These are phyloP conservation scores for Sebastes nivosus DNA, from an alignment of 2,797 vertebrate genomes.

Conservation along the genomic window DNA sequence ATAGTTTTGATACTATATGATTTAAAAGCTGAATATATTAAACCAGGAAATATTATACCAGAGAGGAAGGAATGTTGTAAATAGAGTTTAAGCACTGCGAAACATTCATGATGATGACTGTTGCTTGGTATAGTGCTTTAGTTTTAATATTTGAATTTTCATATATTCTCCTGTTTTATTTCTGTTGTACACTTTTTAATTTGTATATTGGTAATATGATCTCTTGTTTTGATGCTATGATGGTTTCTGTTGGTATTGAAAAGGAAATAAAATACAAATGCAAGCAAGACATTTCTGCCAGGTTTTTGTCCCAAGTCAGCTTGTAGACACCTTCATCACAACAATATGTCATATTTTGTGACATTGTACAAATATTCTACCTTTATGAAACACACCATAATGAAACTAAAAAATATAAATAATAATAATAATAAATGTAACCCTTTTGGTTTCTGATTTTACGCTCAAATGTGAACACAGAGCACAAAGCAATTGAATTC, in stretches of 20 bases:
- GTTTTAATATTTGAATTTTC: slow-evolving; percentile 76
- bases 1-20: slow-evolving; percentile 36
- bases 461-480: no score
- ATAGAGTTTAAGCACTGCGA: slow-evolving; percentile 81
- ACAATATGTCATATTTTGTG: neutral
- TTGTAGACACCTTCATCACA: neutral
- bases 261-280: slow-evolving; percentile 68
- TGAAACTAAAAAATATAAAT: neutral
- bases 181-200: slow-evolving; percentile 74
- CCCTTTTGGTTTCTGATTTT: neutral
- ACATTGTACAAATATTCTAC: neutral
- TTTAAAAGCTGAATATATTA: slow-evolving; percentile 49
- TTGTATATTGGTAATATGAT: slow-evolving; percentile 71
- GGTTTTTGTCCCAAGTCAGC: neutral
- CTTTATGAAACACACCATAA: neutral
- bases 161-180: slow-evolving; percentile 52
- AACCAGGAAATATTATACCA: slow-evolving; percentile 45
- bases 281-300: neutral
- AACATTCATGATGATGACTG: slow-evolving; percentile 67
- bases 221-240: slow-evolving; percentile 84
- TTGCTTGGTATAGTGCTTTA: slow-evolving; percentile 83
- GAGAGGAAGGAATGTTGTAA: slow-evolving; percentile 57
- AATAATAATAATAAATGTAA: neutral
- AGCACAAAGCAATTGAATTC: no score
- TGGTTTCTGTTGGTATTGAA: slow-evolving; percentile 81